A percentile compares a stretch with the other conserved stretches of the same genome.
Evolutionary conservation across 2,797 vertebrate genomes (phyloP).

Genomic region (Poeciliopsis paucimaculata): DNA sequence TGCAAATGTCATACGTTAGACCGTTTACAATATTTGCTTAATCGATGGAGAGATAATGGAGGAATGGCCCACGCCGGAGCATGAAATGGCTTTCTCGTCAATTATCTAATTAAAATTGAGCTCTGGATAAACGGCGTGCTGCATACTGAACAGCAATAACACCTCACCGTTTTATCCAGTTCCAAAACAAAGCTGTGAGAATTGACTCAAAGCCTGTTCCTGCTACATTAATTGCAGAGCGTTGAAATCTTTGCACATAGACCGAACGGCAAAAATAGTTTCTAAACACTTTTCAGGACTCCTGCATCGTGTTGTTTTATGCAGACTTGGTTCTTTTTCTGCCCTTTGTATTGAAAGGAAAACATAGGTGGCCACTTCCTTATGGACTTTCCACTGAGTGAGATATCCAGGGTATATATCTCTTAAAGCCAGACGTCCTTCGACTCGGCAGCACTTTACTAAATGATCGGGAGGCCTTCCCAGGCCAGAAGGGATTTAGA

Average conservation of each 20-base stretch:
- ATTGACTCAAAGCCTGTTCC: neutral
- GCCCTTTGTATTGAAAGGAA: neutral
- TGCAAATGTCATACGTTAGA: conserved; percentile 6
- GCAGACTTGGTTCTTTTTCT: neutral
- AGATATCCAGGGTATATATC: neutral
- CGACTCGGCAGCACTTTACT: neutral
- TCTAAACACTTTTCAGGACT: neutral
- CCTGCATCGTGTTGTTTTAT: neutral
- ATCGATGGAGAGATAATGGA: conserved; percentile 11
- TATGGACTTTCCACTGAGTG: neutral
- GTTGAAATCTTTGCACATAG: neutral
- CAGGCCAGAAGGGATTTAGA: neutral
- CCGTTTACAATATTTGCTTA: neutral
- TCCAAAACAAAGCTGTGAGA: neutral
- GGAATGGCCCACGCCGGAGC: neutral
- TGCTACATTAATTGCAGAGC: neutral
- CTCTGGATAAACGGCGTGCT: neutral
- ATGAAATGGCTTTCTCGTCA: conserved; percentile 3
- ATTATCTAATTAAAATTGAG: conserved; percentile 15
- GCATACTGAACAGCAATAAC: conserved; percentile 8
- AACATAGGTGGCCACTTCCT: neutral
- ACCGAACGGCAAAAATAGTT: neutral
- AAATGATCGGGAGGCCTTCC: neutral
- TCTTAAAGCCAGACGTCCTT: conserved; percentile 1
- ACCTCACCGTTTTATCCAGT: conserved; percentile 3